phyloP scores from a whole-genome alignment of 2,113 vertebrate species.

The Amphiprion ocellaris region DNA sequence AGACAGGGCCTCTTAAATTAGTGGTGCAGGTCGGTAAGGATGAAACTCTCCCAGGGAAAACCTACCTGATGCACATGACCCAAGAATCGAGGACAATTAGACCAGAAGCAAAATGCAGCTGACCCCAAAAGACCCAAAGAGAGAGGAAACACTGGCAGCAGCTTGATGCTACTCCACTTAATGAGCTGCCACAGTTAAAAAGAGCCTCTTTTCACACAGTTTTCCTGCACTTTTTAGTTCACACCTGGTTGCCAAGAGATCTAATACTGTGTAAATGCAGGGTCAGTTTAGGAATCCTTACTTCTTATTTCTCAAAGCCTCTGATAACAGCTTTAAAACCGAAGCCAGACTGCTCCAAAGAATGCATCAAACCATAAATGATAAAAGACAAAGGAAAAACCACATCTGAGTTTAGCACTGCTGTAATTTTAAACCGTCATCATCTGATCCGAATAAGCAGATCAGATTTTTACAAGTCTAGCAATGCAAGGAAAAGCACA shows the following conservation, averaged over 20 bases:
- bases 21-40: no score
- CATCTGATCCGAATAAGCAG: no score
- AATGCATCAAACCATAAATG: no score
- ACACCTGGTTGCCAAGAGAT: neutral
- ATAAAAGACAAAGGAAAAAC: no score
- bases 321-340: no score
- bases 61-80: neutral
- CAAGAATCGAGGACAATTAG: neutral
- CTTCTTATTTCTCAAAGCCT: no score
- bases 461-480: no score
- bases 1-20: neutral
- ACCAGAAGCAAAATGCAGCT: neutral
- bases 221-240: neutral
- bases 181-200: neutral
- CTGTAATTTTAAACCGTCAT: no score
- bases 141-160: neutral
- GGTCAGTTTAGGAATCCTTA: no score
- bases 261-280: neutral
- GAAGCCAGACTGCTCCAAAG: no score
- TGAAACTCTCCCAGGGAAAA: neutral
- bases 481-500: no score
- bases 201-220: rapidly evolving
- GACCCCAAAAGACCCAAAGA: neutral
- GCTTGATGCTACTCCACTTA: neutral
- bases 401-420: no score